A percentile compares a stretch with the other conserved stretches of the same genome.
These are phyloP conservation scores for Eurypyga helias DNA, from an alignment of 2,113 vertebrate genomes.

Conservation along the genomic window DNA sequence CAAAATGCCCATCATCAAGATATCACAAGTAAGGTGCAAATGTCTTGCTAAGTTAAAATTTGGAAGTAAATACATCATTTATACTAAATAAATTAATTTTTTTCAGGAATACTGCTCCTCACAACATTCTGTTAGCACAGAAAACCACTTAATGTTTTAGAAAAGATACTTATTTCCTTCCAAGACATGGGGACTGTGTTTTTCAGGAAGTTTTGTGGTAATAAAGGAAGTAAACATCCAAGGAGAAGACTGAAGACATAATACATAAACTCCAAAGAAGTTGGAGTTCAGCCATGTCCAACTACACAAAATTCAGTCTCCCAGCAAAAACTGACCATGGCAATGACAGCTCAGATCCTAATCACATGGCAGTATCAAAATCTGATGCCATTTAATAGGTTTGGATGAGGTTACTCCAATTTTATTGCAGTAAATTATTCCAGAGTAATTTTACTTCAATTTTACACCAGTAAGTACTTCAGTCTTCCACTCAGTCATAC, in stretches of 20 bases:
- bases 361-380: not conserved
- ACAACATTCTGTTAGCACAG: not conserved
- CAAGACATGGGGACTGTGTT: not conserved
- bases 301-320: not conserved
- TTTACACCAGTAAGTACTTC: not conserved
- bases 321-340: fast-evolving
- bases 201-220: not conserved
- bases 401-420: not conserved
- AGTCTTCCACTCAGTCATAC: not conserved
- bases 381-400: not conserved
- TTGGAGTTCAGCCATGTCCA: not conserved
- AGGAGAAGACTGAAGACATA: not conserved
- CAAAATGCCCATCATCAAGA: not conserved
- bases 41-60: not conserved
- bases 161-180: not conserved
- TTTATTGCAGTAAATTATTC: not conserved
- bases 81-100: not conserved
- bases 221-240: not conserved
- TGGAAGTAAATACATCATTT: not conserved
- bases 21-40: not conserved
- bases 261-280: not conserved
- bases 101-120: not conserved
- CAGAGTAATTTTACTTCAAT: too few relatives aligned
- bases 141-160: not conserved
- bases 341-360: not conserved